phyloP scores from a whole-genome alignment of 1,140 invertebrate genomes.

The Heliconius eleuchia region DNA sequence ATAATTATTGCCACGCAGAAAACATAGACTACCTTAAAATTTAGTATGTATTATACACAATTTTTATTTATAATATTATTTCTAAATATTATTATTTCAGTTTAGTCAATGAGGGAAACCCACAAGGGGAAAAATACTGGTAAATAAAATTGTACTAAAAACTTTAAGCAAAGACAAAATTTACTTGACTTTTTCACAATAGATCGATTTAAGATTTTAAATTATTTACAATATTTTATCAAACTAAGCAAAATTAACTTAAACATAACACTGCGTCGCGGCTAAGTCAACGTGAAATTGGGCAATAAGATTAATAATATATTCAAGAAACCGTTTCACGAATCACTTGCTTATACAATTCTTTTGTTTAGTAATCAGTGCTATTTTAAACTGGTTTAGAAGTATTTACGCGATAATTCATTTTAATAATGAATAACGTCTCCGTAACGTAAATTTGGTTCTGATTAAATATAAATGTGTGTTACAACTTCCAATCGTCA shows the following conservation, averaged over 20 bases:
- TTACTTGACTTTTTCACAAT: too few relatives aligned
- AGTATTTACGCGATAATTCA: not conserved
- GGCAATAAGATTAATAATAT: not conserved
- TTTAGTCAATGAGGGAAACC: too few relatives aligned
- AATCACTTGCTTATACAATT: not conserved
- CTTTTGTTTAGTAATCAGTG: not conserved
- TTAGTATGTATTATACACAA: too few relatives aligned
- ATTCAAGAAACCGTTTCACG: not conserved
- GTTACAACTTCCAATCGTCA: too few relatives aligned
- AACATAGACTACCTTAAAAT: too few relatives aligned
- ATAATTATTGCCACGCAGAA: too few relatives aligned
- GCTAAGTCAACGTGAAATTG: not conserved
- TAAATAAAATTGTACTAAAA: too few relatives aligned
- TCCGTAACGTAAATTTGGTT: not conserved
- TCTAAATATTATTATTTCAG: too few relatives aligned
- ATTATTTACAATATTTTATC: not conserved
- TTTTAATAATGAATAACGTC: not conserved
- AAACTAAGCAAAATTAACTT: not conserved
- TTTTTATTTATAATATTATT: too few relatives aligned
- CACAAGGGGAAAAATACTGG: too few relatives aligned
- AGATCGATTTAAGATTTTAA: not conserved
- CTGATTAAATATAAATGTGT: not conserved
- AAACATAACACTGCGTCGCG: not conserved
- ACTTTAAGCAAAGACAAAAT: too few relatives aligned
- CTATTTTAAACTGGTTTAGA: not conserved